Evolutionary conservation across 2,113 vertebrate genomes (phyloP).

Genomic region (Etheostoma spectabile): DNA sequence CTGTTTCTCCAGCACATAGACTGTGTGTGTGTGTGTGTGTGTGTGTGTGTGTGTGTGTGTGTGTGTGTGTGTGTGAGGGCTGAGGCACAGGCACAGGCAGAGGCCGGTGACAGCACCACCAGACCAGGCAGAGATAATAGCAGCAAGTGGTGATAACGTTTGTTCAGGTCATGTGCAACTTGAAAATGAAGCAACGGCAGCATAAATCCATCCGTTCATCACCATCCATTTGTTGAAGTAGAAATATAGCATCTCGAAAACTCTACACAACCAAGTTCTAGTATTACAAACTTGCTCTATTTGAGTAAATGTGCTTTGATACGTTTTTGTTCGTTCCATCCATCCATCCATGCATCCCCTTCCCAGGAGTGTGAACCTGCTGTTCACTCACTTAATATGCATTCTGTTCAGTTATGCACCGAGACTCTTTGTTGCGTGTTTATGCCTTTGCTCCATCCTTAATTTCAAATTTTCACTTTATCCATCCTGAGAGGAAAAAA

Average conservation of each 20-base stretch:
- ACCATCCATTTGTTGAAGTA: too few species aligned
- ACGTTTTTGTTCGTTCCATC: not conserved
- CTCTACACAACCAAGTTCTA: not conserved
- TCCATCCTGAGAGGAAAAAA: slow-evolving; percentile 5
- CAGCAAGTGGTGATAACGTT: slow-evolving; percentile 63
- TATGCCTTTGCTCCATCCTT: not conserved
- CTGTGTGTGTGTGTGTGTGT: slow-evolving; percentile 12
- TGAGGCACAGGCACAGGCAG: slow-evolving; percentile 2
- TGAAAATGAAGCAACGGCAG: slow-evolving; percentile 31
- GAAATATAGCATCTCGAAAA: not conserved
- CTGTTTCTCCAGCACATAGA: not conserved
- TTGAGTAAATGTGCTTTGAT: not conserved
- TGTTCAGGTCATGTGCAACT: slow-evolving; percentile 37
- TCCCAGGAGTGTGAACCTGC: slow-evolving; percentile 13
- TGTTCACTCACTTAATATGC: slow-evolving; percentile 44
- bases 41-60: slow-evolving; percentile 27
- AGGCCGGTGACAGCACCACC: slow-evolving; percentile 52
- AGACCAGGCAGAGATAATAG: slow-evolving; percentile 62
- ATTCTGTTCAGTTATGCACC: slow-evolving; percentile 65
- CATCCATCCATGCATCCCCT: not conserved
- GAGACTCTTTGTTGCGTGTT: slow-evolving; percentile 60
- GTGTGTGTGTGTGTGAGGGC: slow-evolving; percentile 25
- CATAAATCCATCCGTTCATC: not conserved
- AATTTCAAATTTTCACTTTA: not conserved
- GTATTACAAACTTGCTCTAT: too few species aligned